Conservation (phyloP, 2,113 vertebrate genomes). For the Rattus rattus region DNA sequence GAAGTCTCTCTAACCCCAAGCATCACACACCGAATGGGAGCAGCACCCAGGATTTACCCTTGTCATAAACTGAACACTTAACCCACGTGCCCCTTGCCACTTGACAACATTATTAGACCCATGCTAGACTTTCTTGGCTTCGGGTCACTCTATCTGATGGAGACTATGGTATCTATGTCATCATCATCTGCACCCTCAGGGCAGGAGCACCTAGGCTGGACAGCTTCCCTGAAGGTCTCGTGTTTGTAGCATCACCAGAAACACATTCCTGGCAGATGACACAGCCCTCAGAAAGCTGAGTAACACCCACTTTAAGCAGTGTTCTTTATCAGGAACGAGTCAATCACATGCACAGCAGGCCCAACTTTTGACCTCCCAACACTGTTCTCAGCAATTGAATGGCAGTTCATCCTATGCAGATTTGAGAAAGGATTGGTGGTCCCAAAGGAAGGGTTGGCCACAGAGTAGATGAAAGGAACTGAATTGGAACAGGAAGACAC, state of each 20-base stretch:
- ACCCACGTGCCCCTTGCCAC: background rate
- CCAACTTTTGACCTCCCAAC: background rate
- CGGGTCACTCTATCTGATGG: background rate
- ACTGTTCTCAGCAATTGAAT: background rate
- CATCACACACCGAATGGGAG: background rate
- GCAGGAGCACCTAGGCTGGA: no score
- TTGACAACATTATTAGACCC: background rate
- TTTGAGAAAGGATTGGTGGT: background rate
- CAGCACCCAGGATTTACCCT: background rate
- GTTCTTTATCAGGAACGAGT: background rate
- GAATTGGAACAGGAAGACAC: slow-evolving; percentile 18
- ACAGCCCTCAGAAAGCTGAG: background rate
- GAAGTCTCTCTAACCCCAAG: background rate
- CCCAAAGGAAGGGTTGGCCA: background rate
- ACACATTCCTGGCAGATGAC: background rate
- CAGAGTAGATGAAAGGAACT: slow-evolving; percentile 24
- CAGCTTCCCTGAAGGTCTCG: no score
- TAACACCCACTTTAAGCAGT: background rate
- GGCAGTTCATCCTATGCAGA: background rate
- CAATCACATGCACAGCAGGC: background rate
- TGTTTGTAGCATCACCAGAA: background rate
- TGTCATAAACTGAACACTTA: background rate
- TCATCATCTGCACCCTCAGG: no score
- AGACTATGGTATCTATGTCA: background rate
- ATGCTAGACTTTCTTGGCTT: background rate